A percentile compares a stretch with the other conserved stretches of the same genome.
Evolutionary conservation across 2,113 vertebrate species (phyloP).

Genomic region (Takifugu bimaculatus): DNA sequence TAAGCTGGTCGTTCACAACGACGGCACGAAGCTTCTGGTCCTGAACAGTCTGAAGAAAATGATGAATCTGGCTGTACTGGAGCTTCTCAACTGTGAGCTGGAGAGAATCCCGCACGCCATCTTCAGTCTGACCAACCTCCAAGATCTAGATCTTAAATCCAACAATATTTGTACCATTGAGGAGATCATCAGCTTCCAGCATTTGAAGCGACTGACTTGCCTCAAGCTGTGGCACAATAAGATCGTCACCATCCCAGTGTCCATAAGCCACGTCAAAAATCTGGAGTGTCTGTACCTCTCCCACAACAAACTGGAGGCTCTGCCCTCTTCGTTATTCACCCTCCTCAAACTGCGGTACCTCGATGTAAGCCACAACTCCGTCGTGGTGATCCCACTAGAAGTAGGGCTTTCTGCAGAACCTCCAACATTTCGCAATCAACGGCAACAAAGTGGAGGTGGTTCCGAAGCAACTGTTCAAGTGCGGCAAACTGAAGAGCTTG

Average conservation of each 20-base stretch:
- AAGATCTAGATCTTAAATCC: constrained; percentile 96
- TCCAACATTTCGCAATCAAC: constrained; percentile 90
- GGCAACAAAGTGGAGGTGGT: constrained; percentile 91
- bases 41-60: constrained; percentile 99
- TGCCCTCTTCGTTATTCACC: constrained; percentile 86
- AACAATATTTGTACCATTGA: constrained; percentile 97
- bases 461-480: constrained; percentile 96
- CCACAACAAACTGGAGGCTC: constrained; percentile 94
- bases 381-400: constrained; percentile 83
- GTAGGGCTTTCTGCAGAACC: constrained; percentile 90
- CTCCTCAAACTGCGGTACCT: constrained; percentile 93
- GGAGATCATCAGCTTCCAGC: constrained; percentile 98
- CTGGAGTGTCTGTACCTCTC: constrained; percentile 93
- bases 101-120: constrained; percentile 97
- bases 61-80: constrained; percentile 91
- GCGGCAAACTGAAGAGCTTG: constrained; percentile 89
- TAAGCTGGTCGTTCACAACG: constrained; percentile 93
- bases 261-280: constrained; percentile 93
- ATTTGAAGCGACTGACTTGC: constrained; percentile 93
- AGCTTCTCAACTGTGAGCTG: constrained; percentile 95
- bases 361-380: constrained; percentile 91
- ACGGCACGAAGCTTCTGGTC: constrained; percentile 94
- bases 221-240: constrained; percentile 99
- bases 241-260: constrained; percentile 91
- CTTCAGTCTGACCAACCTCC: constrained; percentile 94